Evolutionary conservation across 2,888 invertebrate genomes (phyloP), one percentile per base, ranked within the genome.

Genomic region (Perdita meconis): DNA sequence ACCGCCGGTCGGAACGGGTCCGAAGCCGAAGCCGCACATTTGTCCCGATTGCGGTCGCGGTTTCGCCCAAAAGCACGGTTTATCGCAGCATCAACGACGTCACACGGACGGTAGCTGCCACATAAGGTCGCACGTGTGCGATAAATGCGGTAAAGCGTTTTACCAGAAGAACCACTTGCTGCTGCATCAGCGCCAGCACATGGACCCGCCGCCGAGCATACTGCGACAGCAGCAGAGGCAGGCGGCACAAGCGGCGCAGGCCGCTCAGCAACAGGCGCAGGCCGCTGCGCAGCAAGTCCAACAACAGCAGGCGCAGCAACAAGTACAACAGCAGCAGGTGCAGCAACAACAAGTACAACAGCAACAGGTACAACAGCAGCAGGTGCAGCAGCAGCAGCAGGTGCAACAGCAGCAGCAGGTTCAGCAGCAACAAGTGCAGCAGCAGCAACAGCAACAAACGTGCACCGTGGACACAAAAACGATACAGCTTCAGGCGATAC

Each of bases 141-240:
- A 94, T 80, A 96, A 96, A 89, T 97, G 97, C 89, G 96, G 96
- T 69, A 97, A 97, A 90, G 96, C 96, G 13, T 97, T 97, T 94
- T 96, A 96, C 94, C 97, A 97, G 92, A 97, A 97, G 93, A 97
- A 96, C 91, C 97, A 97, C 89, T 93, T 97, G 75, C 94, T 96
- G 93, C 93, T 97, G 68, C 97, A 97, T 90, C 96, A 97, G 92
- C 94, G 97, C 68, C 96, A 96, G 88, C 96, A 97, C 92, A 95
- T 95, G 95, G 95, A 95, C 86, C 93, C 95, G 36, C 94, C 94
- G 42, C 93, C 94, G 0, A 93, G 94, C 88, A 91, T 92, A 90
- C 73, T 92, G 44, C 89, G 92, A 30, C 92, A 92, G 59, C 92
- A 92, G 67, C 92, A 92, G 30, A 88, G 92, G 16, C 90, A 91